A percentile compares a stretch with the other conserved stretches of the same genome.
phyloP scores from a whole-genome alignment of 1,140 invertebrate species.

The Hylaeus anthracinus region DNA sequence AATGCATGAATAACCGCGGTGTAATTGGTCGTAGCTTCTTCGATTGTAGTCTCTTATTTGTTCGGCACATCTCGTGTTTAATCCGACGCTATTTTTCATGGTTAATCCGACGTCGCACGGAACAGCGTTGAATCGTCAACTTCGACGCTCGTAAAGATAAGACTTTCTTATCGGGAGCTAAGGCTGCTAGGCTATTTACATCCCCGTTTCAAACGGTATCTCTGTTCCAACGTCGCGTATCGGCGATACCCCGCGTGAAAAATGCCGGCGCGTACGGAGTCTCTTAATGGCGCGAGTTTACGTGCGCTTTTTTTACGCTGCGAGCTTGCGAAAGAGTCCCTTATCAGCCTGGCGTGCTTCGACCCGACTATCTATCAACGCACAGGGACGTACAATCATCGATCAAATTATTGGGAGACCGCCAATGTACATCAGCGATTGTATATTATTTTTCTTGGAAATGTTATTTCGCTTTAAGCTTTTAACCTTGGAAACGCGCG shows the following conservation, averaged over 20 bases:
- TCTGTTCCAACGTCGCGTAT: background rate
- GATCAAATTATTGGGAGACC: too few relatives aligned
- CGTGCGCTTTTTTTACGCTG: background rate
- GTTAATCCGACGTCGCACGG: background rate
- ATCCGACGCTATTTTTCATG: background rate
- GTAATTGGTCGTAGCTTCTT: too few relatives aligned
- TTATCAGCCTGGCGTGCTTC: slow-evolving; percentile 8
- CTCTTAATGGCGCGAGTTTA: slow-evolving; percentile 17
- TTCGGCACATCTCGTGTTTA: background rate
- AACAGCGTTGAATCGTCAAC: slow-evolving; percentile 20
- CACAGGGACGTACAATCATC: background rate
- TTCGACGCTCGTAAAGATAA: slow-evolving; percentile 26
- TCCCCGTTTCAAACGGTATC: slow-evolving; percentile 12
- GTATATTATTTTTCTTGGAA: too few relatives aligned
- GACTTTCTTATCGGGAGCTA: slow-evolving; percentile 27
- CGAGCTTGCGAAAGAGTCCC: slow-evolving; percentile 1
- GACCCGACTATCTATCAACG: slow-evolving; percentile 24
- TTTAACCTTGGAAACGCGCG: too few relatives aligned
- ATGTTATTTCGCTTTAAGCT: too few relatives aligned
- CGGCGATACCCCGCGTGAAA: background rate
- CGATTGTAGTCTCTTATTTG: too few relatives aligned
- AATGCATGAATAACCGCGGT: too few relatives aligned
- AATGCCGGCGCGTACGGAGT: background rate
- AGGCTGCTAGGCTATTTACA: slow-evolving; percentile 12
- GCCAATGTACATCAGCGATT: too few relatives aligned